Evolutionary conservation across 1,140 invertebrate species (phyloP).

Genomic region (Choristoneura fumiferana): DNA sequence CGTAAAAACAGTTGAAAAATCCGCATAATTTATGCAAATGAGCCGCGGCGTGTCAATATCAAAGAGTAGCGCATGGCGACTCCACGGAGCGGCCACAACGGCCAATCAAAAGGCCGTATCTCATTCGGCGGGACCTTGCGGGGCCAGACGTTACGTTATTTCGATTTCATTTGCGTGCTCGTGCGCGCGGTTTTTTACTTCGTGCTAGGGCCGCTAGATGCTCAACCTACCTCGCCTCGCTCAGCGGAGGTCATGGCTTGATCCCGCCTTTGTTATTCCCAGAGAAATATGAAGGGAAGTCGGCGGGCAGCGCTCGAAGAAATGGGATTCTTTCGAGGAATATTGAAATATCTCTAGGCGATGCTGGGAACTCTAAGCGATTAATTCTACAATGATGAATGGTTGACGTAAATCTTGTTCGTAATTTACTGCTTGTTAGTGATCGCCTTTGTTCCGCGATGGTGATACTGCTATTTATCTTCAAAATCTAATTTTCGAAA

Average conservation of each 20-base stretch:
- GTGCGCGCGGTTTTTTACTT: slow-evolving; percentile 58
- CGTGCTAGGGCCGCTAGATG: slow-evolving; percentile 34
- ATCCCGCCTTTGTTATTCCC: slow-evolving; percentile 67
- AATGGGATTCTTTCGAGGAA: slow-evolving; percentile 66
- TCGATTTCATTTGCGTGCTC: slow-evolving; percentile 75
- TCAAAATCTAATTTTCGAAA: neutral
- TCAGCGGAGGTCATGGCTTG: slow-evolving; percentile 61
- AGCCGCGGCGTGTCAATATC: slow-evolving; percentile 2
- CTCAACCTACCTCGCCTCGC: slow-evolving; percentile 37
- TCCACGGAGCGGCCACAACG: slow-evolving; percentile 52
- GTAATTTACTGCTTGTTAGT: slow-evolving; percentile 51
- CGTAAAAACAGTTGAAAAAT: neutral
- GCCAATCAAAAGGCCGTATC: slow-evolving; percentile 74
- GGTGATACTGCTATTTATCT: slow-evolving; percentile 33
- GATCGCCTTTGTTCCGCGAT: slow-evolving; percentile 48
- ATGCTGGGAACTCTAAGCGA: slow-evolving; percentile 43
- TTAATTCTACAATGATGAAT: slow-evolving; percentile 67
- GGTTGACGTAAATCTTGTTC: slow-evolving; percentile 54
- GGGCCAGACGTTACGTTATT: slow-evolving; percentile 57
- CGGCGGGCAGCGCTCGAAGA: slow-evolving; percentile 49
- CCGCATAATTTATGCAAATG: slow-evolving; percentile 15
- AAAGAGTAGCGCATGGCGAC: slow-evolving; percentile 35
- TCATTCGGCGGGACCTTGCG: slow-evolving; percentile 60
- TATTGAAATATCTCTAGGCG: slow-evolving; percentile 67
- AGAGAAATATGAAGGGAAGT: slow-evolving; percentile 68